A percentile compares a stretch with the other conserved stretches of the same genome.
Evolutionary conservation across 2,113 vertebrate species (phyloP).

Genomic region (Protobothrops flavoviridis): DNA sequence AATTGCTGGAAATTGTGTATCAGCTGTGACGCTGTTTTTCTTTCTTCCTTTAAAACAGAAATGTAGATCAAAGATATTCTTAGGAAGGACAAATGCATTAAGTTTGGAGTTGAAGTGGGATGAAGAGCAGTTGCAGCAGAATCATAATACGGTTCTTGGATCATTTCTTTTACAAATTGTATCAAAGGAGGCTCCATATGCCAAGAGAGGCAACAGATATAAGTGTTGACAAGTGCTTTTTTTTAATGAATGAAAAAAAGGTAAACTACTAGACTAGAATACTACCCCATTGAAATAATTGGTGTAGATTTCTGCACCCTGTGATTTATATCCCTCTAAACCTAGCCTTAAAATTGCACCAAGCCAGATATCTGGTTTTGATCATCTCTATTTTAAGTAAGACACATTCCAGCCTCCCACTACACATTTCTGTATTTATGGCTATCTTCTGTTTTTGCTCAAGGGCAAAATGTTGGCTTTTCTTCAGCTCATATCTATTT

Average conservation of each 20-base stretch:
- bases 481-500: neutral
- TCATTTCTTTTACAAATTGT: neutral
- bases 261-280: neutral
- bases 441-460: neutral
- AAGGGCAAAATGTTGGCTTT: neutral
- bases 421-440: neutral
- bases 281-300: neutral
- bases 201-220: neutral
- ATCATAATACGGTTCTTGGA: neutral
- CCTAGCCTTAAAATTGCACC: neutral
- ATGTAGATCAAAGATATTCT: neutral
- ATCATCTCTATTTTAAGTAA: neutral
- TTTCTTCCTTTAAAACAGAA: neutral
- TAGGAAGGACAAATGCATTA: neutral
- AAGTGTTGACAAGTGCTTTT: neutral
- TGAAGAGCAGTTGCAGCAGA: neutral
- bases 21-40: neutral
- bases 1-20: neutral
- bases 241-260: neutral
- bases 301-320: neutral
- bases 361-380: neutral
- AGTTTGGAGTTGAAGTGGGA: neutral
- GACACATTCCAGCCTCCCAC: neutral
- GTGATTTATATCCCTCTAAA: neutral
- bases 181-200: neutral